phyloP scores from a whole-genome alignment of 1,140 invertebrate genomes.

The Calephelis virginiensis region DNA sequence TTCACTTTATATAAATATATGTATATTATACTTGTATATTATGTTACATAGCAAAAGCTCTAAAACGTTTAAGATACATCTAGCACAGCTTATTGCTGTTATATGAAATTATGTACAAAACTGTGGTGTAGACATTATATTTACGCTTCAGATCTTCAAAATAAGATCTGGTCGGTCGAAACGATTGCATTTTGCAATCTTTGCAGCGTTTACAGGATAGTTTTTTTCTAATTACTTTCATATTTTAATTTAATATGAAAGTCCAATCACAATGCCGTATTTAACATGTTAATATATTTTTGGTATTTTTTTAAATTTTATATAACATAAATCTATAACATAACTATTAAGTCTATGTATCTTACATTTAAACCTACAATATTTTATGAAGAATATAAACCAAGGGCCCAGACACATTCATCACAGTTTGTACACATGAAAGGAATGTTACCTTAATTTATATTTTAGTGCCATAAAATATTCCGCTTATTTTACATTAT shows the following conservation, averaged over 20 bases:
- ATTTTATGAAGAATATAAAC: constrained; percentile 78
- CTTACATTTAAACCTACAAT: constrained; percentile 55
- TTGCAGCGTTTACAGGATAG: constrained; percentile 74
- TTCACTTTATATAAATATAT: constrained; percentile 47
- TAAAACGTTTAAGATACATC: constrained; percentile 57
- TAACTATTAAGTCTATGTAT: constrained; percentile 64
- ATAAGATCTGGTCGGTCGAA: constrained; percentile 75
- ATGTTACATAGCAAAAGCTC: constrained; percentile 62
- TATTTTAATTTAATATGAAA: constrained; percentile 52
- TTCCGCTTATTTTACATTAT: constrained; percentile 41
- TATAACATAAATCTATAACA: constrained; percentile 52
- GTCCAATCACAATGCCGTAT: constrained; percentile 70
- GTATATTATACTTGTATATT: constrained; percentile 35
- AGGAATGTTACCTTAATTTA: constrained; percentile 79
- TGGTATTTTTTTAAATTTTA: constrained; percentile 45
- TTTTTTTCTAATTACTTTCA: constrained; percentile 49
- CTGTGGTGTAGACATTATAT: constrained; percentile 65
- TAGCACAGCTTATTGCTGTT: constrained; percentile 61
- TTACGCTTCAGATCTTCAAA: constrained; percentile 69
- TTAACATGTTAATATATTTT: constrained; percentile 46
- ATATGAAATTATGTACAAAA: constrained; percentile 70
- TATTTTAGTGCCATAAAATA: constrained; percentile 72
- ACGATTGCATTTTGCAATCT: constrained; percentile 69
- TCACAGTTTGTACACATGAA: constrained; percentile 74
- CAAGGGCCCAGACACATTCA: constrained; percentile 77